Base-by-base conservation (phyloP, 1,140 invertebrate genomes). In the Drosophila triauraria region DNA sequence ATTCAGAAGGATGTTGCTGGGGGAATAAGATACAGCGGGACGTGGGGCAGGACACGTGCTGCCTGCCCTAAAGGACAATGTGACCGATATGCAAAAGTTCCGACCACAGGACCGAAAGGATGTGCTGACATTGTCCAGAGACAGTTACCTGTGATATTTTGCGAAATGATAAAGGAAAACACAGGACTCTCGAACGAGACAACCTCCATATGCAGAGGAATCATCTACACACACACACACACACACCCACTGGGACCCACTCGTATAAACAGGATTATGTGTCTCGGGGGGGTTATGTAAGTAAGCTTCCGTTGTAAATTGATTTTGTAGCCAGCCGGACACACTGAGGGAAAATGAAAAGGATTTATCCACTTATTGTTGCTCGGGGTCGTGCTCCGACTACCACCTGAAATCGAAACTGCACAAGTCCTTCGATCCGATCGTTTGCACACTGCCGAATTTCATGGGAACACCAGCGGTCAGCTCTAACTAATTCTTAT, bases 231-330 rank as follows among this genome's bases (percentile, higher is more conserved):
- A 60, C 23, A 59, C 60, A 54, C 60, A 61, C 48, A 60, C 23
- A 59, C 60, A 47, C 32, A 42, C 57, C 75, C 74, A 56, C 61
- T 53, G 27, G 42, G 50, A 71, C 76, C 53, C 48, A 59, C 64
- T 74, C 54, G 51, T 65, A 82, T 83, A 83, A 83, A 83, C 80
- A 80, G 80, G 80, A 83, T 83, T 83, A 83, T 83, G 65, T 83
- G 71, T 83, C 80, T 69, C 80, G 63, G 63, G 61, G 58, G 75
- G 80, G 80, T 83, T 83, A 83, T 83, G 80, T 79, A 83, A 83
- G 80, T 82, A 83, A 83, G 80, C 80, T 83, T 83, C 80, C 80
- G 80, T 83, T 83, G 80, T 80, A 83, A 83, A 83, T 83, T 83
- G 80, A 83, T 83, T 83, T 83, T 80, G 80, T 75, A 71, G 70